Evolutionary conservation across 2,113 vertebrate species (phyloP).

Genomic region (Cyprinodon tularosa): DNA sequence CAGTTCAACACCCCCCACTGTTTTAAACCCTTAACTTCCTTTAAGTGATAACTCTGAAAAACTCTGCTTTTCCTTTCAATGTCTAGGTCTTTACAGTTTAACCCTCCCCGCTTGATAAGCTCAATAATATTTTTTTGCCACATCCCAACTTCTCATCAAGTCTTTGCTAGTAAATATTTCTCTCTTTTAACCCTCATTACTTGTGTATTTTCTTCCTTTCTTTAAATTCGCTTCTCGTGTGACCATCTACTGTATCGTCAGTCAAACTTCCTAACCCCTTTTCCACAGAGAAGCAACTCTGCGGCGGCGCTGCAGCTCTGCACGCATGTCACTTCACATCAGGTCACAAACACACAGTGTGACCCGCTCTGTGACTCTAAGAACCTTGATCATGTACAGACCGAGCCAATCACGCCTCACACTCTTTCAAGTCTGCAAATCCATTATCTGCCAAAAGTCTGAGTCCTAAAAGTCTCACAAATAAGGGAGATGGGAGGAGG

Average conservation of each 20-base stretch:
- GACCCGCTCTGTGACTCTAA: slow-evolving; percentile 53
- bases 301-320: slow-evolving; percentile 38
- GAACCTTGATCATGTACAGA: slow-evolving; percentile 56
- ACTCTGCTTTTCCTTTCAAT: background rate
- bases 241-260: slow-evolving; percentile 15
- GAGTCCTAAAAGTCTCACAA: slow-evolving; percentile 14
- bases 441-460: slow-evolving; percentile 18
- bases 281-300: slow-evolving; percentile 37
- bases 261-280: background rate
- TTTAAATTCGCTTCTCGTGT: background rate
- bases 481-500: background rate
- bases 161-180: background rate
- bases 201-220: background rate
- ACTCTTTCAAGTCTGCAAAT: slow-evolving; percentile 20
- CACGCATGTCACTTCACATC: slow-evolving; percentile 63
- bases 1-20: slow-evolving; percentile 1
- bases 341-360: slow-evolving; percentile 36
- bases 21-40: slow-evolving; percentile 13
- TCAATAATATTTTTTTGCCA: background rate
- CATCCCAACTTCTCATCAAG: background rate
- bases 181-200: background rate
- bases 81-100: background rate
- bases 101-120: no score
- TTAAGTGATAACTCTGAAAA: background rate
- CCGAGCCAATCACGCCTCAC: slow-evolving; percentile 33